Evolutionary conservation across 2,888 invertebrate genomes (phyloP), one percentile per base, ranked within the genome.

Genomic region (Mythimna impura): DNA sequence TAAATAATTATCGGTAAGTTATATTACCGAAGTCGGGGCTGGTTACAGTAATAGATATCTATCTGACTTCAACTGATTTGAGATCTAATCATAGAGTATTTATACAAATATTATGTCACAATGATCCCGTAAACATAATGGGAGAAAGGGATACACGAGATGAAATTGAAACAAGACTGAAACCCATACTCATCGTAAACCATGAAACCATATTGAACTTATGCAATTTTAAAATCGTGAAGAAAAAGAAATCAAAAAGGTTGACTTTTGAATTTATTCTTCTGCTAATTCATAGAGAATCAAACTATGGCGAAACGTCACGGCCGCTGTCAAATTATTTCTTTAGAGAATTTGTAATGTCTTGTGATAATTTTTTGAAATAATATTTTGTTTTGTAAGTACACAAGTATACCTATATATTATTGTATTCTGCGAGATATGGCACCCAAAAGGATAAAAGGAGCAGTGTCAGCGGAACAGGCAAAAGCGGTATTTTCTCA

Each of bases 401-500:
- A 7, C 4, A 47, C n/a, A 17, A 47, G 58, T 58, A 68, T 58
- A 22, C 14, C 47, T 20, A 17, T 47, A 20, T 17, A 20, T 20
- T 47, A 52, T 30, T 68, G 60, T 70, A 73, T 70, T 58, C 61
- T 57, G 22, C 30, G 36, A 85, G 89, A 66, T 36, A 96, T 95
- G 95, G 91, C 93, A 66, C 94, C 96, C 0, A 96, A 95, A 50
- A 94, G 92, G 85, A 88, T 74, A 89, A 36, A 93, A 69, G 91
- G 90, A 64, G 91, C 88, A 83, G 7, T 43, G 0, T 43, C 43
- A 14, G 43, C 14, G 14, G 43, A 43, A 3, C 66, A 89, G 89
- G 57, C 20, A 0, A 34, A 58, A 82, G 88, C 88, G 81, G 52
- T 66, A 36, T 90, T 97, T 34, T 97, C 97, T 57, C 98, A 98